A percentile compares a stretch with the other conserved stretches of the same genome.
These are phyloP conservation scores for Arge pagana DNA, from an alignment of 2,888 invertebrate species.

Conservation along the genomic window DNA sequence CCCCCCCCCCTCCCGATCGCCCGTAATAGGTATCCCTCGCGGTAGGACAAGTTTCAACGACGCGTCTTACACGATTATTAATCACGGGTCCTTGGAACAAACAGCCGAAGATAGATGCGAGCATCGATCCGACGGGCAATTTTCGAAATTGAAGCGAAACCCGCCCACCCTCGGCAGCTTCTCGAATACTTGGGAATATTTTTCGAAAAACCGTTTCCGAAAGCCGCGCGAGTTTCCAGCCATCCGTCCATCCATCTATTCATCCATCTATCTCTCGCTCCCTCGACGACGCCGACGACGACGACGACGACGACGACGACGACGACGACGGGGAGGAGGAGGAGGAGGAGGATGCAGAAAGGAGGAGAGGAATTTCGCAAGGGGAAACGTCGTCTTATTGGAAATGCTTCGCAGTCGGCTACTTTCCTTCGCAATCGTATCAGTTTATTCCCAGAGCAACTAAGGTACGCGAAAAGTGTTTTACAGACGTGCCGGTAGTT, in stretches of 20 bases:
- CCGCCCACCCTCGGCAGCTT: too few species aligned
- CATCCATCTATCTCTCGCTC: too few species aligned
- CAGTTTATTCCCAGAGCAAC: slow-evolving; percentile 28
- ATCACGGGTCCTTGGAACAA: slow-evolving; percentile 1
- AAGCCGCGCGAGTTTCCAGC: too few species aligned
- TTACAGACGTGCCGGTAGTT: too few species aligned
- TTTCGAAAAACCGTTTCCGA: too few species aligned
- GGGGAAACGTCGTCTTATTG: slow-evolving; percentile 29
- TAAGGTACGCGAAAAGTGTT: too few species aligned
- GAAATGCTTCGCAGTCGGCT: too few species aligned
- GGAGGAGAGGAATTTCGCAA: slow-evolving; percentile 11
- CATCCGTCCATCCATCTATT: too few species aligned
- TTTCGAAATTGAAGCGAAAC: too few species aligned
- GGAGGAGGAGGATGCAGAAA: neutral
- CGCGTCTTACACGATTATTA: slow-evolving; percentile 19
- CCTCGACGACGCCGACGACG: neutral
- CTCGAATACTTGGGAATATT: too few species aligned
- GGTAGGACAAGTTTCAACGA: slow-evolving; percentile 18
- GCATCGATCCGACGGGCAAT: too few species aligned
- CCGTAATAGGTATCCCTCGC: neutral
- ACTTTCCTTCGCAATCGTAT: slow-evolving; percentile 27
- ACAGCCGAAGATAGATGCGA: neutral
- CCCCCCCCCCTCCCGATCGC: neutral
- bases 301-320: neutral
- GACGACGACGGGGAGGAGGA: neutral